These are phyloP conservation scores for Caerostris extrusa DNA, from an alignment of 1,140 invertebrate genomes.

Conservation along the genomic window DNA sequence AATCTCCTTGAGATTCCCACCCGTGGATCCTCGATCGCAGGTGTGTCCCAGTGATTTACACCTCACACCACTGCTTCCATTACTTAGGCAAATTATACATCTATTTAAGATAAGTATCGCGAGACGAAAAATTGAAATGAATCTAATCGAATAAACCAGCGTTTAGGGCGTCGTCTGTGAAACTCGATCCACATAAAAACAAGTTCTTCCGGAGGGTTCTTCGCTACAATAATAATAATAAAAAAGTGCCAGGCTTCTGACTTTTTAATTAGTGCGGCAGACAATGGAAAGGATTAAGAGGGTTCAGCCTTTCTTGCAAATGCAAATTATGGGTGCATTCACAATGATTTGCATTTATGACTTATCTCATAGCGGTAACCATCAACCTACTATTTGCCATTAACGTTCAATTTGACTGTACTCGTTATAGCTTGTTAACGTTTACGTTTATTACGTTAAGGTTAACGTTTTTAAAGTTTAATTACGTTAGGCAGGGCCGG, in stretches of 20 bases:
- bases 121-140: constrained; percentile 55
- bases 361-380: too few relatives aligned
- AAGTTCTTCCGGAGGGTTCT: constrained; percentile 35
- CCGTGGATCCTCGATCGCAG: background rate
- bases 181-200: constrained; percentile 31
- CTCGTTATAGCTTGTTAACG: too few relatives aligned
- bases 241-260: too few relatives aligned
- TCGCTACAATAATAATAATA: background rate
- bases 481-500: too few relatives aligned
- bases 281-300: background rate
- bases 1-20: background rate
- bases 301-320: background rate
- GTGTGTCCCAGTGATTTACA: constrained; percentile 60
- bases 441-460: too few relatives aligned
- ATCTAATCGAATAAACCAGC: constrained; percentile 47
- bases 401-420: too few relatives aligned
- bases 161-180: constrained; percentile 24
- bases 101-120: constrained; percentile 67
- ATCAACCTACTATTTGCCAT: too few relatives aligned
- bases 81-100: constrained; percentile 56
- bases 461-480: too few relatives aligned
- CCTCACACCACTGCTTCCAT: constrained; percentile 32
- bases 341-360: too few relatives aligned
- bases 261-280: too few relatives aligned
- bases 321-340: background rate